These are phyloP conservation scores for Aplochiton taeniatus DNA, from an alignment of 2,797 vertebrate species.

Conservation along the genomic window DNA sequence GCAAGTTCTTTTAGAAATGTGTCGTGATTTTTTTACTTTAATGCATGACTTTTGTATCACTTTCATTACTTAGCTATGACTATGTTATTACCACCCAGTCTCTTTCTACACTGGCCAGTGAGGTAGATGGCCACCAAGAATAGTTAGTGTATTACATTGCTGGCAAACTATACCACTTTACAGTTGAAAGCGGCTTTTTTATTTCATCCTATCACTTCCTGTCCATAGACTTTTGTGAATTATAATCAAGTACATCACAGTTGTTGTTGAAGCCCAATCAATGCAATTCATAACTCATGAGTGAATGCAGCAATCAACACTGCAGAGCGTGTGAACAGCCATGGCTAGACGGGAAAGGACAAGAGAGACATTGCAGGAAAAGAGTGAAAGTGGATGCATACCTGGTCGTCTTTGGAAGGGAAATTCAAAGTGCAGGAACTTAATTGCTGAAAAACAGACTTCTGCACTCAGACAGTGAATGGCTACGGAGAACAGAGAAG, in stretches of 20 bases:
- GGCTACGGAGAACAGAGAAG: conserved; percentile 82
- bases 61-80: neutral
- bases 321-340: conserved; percentile 48
- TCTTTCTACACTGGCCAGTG: neutral
- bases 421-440: conserved; percentile 80
- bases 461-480: conserved; percentile 83
- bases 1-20: too few relatives aligned
- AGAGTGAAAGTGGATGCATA: conserved; percentile 57
- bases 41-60: neutral
- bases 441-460: conserved; percentile 81
- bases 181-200: neutral
- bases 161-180: neutral
- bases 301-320: conserved; percentile 49
- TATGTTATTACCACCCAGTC: conserved; percentile 1
- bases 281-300: conserved; percentile 35
- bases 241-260: neutral
- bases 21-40: too few relatives aligned
- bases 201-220: too few relatives aligned
- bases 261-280: neutral
- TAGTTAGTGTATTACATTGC: neutral
- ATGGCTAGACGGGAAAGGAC: conserved; percentile 48
- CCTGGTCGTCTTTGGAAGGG: conserved; percentile 69
- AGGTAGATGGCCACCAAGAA: neutral
- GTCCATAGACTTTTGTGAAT: too few relatives aligned
- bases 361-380: conserved; percentile 50